Evolutionary conservation across 2,888 invertebrate species (phyloP).

Genomic region (Galerucella nymphaeae): DNA sequence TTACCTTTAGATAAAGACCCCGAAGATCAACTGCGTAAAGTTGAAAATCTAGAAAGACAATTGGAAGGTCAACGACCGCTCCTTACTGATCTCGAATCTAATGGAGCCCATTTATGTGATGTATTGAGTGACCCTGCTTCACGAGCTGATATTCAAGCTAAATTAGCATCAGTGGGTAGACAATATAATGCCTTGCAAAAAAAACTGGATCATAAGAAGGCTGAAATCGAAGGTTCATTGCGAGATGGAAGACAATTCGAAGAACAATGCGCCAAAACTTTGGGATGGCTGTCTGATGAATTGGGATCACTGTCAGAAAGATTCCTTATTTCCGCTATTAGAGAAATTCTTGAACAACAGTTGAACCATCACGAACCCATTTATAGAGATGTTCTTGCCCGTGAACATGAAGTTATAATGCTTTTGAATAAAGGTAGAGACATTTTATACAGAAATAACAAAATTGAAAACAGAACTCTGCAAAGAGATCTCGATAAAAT

Average conservation of each 20-base stretch:
- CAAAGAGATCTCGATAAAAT: constrained; percentile 89
- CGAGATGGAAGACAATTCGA: constrained; percentile 92
- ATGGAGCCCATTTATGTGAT: constrained; percentile 87
- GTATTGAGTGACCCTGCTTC: constrained; percentile 92
- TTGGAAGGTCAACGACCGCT: constrained; percentile 89
- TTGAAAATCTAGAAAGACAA: constrained; percentile 88
- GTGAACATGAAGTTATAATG: constrained; percentile 95
- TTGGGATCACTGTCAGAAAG: constrained; percentile 80
- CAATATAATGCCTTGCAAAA: constrained; percentile 90
- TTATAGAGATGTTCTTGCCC: constrained; percentile 87
- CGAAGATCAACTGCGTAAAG: constrained; percentile 86
- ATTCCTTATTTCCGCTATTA: constrained; percentile 87
- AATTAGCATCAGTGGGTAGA: constrained; percentile 86
- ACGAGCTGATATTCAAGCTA: constrained; percentile 89
- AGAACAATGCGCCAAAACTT: constrained; percentile 86
- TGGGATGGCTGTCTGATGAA: constrained; percentile 90
- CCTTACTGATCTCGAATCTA: constrained; percentile 87
- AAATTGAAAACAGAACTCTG: constrained; percentile 71
- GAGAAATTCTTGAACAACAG: constrained; percentile 85
- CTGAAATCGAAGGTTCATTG: constrained; percentile 81
- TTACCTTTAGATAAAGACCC: constrained; percentile 84
- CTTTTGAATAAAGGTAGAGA: constrained; percentile 90
- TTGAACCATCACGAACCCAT: constrained; percentile 89
- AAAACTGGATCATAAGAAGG: constrained; percentile 89
- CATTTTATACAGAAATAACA: constrained; percentile 66